Percentiles rank a stretch among this genome's conserved stretches.
Evolutionary conservation across 2,888 invertebrate species (phyloP).

Genomic region (Melieria crassipennis): DNA sequence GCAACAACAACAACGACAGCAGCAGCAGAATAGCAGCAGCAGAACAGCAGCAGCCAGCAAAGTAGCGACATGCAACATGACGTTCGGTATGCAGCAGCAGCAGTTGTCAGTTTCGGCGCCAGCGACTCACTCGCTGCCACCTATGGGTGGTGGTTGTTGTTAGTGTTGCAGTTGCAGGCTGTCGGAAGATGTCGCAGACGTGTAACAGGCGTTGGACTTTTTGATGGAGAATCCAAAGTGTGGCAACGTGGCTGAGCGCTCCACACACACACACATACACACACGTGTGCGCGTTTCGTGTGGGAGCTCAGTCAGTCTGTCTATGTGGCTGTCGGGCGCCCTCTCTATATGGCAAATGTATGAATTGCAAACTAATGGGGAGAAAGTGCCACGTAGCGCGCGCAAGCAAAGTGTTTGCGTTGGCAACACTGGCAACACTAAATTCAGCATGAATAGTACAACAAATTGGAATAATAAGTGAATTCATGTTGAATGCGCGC

Average conservation of each 20-base stretch:
- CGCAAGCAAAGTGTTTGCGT: constrained; percentile 17
- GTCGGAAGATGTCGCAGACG: too few species aligned
- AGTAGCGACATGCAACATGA: neutral
- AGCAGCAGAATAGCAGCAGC: too few species aligned
- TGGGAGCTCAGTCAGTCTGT: neutral
- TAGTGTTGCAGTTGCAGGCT: too few species aligned
- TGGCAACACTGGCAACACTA: constrained; percentile 35
- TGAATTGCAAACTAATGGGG: constrained; percentile 37
- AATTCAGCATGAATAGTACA: constrained; percentile 51
- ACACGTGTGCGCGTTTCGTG: constrained; percentile 1
- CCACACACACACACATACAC: constrained; percentile 1
- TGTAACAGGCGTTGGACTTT: constrained; percentile 15
- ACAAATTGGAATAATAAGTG: constrained; percentile 52
- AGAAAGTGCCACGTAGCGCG: constrained; percentile 18
- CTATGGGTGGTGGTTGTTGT: too few species aligned
- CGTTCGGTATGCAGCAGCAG: neutral
- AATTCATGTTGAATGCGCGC: constrained; percentile 45
- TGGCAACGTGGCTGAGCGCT: constrained; percentile 18
- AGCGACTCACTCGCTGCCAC: too few species aligned
- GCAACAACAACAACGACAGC: constrained; percentile 7
- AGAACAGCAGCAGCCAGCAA: too few species aligned
- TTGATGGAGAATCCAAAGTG: constrained; percentile 25
- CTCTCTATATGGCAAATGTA: constrained; percentile 9
- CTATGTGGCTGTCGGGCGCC: neutral
- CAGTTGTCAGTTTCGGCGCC: too few species aligned